A percentile compares a stretch with the other conserved stretches of the same genome.
Conservation (phyloP, 2,113 vertebrate species). For the Silurus meridionalis region DNA sequence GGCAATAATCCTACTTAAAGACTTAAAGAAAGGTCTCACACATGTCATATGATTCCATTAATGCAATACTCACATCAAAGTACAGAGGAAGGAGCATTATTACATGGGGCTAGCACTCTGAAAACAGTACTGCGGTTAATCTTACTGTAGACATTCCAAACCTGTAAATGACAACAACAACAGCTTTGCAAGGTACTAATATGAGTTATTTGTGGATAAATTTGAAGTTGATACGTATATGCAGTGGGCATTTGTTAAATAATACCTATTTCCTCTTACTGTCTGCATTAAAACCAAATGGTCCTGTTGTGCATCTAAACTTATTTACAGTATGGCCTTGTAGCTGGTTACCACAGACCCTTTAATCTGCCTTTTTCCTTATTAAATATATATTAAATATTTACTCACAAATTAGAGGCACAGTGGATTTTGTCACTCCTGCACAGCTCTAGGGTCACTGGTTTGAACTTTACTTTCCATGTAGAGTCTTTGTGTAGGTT, state of each 20-base stretch:
- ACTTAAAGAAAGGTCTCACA: background rate
- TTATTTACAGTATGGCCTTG: background rate
- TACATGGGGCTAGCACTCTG: background rate
- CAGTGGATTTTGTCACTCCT: background rate
- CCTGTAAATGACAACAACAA: too few species aligned
- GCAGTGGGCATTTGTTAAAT: too few species aligned
- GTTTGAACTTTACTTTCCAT: background rate
- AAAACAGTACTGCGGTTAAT: too few species aligned
- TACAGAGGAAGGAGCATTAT: background rate
- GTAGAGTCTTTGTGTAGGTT: background rate
- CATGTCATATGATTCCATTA: background rate
- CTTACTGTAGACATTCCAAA: too few species aligned
- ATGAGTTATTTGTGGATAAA: too few species aligned
- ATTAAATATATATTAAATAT: background rate
- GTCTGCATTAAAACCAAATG: background rate
- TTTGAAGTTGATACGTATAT: too few species aligned
- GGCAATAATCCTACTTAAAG: too few species aligned
- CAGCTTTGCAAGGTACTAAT: too few species aligned
- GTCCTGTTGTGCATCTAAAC: background rate
- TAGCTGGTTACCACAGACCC: background rate
- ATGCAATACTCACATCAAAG: background rate
- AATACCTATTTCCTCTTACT: background rate
- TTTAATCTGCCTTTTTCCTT: background rate
- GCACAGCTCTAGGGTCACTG: background rate
- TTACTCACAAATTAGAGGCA: background rate